These are phyloP conservation scores for Elgaria multicarinata DNA, from an alignment of 2,113 vertebrate genomes.

Conservation along the genomic window DNA sequence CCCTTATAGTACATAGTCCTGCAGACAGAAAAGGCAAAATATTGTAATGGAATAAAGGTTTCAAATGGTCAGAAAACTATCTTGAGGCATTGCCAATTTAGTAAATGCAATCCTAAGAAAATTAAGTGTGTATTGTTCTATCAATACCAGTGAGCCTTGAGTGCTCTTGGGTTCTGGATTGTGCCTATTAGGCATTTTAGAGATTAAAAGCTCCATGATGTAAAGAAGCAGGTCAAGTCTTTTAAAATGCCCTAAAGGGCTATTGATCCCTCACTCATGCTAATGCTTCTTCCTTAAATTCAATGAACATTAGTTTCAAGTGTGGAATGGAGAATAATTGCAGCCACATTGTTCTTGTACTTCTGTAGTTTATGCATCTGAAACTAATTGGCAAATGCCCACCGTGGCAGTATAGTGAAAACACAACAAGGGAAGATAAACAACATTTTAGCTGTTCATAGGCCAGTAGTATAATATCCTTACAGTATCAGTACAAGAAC, in stretches of 20 bases:
- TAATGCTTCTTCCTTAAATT: background rate
- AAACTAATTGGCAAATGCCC: background rate
- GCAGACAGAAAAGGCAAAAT: conserved; percentile 8
- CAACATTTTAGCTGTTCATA: background rate
- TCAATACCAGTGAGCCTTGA: background rate
- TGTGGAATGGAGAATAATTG: background rate
- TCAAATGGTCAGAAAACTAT: conserved; percentile 15
- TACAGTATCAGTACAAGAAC: background rate
- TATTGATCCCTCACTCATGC: background rate
- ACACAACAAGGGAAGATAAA: too few relatives aligned
- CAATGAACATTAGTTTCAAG: background rate
- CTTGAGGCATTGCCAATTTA: background rate
- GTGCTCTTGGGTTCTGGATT: background rate
- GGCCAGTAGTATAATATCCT: background rate
- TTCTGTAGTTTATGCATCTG: background rate
- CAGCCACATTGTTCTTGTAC: background rate
- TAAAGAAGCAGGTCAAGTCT: background rate
- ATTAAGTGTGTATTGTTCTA: too few relatives aligned
- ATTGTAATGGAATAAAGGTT: background rate
- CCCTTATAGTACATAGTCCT: background rate
- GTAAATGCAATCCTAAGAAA: background rate
- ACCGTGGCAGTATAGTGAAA: background rate
- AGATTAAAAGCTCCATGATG: background rate
- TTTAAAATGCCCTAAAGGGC: background rate
- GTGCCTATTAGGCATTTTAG: background rate